Evolutionary conservation across 2,888 invertebrate species (phyloP), one percentile per base, ranked within the genome.

Genomic region (Hydriomena furcata): DNA sequence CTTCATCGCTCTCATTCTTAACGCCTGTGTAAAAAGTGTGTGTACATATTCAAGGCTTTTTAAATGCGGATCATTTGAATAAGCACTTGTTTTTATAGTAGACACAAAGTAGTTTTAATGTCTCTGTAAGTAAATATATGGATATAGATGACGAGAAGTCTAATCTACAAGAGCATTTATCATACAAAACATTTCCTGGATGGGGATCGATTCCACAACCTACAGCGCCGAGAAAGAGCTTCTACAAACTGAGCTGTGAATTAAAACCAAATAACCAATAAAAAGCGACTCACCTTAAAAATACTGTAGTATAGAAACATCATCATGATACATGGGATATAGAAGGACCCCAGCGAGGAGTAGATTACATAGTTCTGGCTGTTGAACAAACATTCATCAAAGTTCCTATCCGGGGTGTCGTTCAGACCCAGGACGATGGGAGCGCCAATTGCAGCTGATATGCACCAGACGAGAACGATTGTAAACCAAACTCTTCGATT

Each of bases 321-420:
- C 98, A 99, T 99, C 79, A 99, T 97, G 78, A 98, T 95, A 82
- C 99, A 97, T 25, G 99, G 99, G 73, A 99, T 98, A 90, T 98
- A 99, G 93, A 99, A 99, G 72, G 99, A 99, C 63, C 97, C 97
- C 66, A 99, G 92, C 44, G 99, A 99, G 7, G 99, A 99, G 91
- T 97, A 98, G 76, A 99, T 96, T 79, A 99, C 97, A 87, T 99
- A 99, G 91, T 98, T 97, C 64, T 98, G 96, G 89, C 98, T 99
- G 91, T 98, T 98, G 92, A 99, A 99, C 68, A 97, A 93, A 91
- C 99, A 99, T 71, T 95, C 94, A 79, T 95, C 94, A 58, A 95
- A 94, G 71, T 93, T 93, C 57, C 97, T 91, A 76, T 96, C 94
- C 0, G 97, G 96, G 1, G 97, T 97, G 82, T 97, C 96, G 91